Base-by-base conservation (phyloP, 2,888 invertebrate species). In the Frankliniella intonsa region DNA sequence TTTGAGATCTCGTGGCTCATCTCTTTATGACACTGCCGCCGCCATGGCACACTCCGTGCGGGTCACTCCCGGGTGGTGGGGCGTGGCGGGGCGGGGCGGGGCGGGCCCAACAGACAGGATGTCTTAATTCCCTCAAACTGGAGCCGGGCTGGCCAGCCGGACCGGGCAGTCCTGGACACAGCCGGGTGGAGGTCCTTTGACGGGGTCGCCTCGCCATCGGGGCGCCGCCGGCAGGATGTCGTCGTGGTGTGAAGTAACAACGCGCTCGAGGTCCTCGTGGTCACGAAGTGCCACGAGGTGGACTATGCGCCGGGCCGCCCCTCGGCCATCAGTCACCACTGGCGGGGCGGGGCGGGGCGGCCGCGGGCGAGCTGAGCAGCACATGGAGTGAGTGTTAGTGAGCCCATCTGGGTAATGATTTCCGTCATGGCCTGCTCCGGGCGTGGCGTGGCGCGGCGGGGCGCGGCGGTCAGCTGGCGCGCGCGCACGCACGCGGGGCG, bases 111-210 rank as follows among this genome's bases (percentile, higher is more conserved):
- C 65, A 11, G 22, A 76, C 69, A 76, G 69, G 69, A 76, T 76
- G 69, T 76, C 69, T 76, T 76, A 76, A 76, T 76, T 76, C 69
- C 69, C 69, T 76, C 69, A 76, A 76, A 76, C 69, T 76, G 69
- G 69, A 76, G 69, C 7, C 55, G 55, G 69, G 12, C 69, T 25
- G 22, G 69, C 69, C 22, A 3, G 55, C 55, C 8, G 11, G 11
- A 19, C 17, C 55, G 55, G 55, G 55, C 55, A 10, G 14, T n/a
- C n/a, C n/a, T n/a, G n/a, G n/a, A n/a, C n/a, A n/a, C n/a, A n/a
- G n/a, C n/a, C n/a, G n/a, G n/a, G 38, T 38, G 38, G 38, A 38
- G 38, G 38, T 38, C 38, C n/a, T n/a, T n/a, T 38, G 38, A 38
- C 38, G 38, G 38, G 38, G 5, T 38, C 38, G 3, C 5, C 38